Conservation (phyloP, 2,888 invertebrate species). For the Amaurobius ferox region DNA sequence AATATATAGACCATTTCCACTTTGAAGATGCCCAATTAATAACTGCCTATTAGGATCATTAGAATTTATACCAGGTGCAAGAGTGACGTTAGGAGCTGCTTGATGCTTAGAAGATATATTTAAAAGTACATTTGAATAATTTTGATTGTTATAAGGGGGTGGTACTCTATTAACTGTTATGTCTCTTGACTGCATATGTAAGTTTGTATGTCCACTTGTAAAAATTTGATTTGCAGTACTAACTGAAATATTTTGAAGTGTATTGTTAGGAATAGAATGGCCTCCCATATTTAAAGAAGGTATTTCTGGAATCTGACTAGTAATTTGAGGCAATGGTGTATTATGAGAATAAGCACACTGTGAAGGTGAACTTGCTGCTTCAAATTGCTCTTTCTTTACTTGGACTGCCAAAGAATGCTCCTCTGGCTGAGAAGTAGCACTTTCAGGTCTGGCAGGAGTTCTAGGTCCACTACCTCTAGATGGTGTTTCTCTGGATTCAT, state of each 20-base stretch:
- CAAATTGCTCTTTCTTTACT: slow-evolving; percentile 40
- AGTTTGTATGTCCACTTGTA: neutral
- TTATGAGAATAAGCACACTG: slow-evolving; percentile 38
- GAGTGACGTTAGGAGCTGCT: neutral
- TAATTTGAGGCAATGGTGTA: neutral
- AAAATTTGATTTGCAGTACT: neutral
- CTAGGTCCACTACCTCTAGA: slow-evolving; percentile 57
- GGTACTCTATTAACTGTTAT: neutral
- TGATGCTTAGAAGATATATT: slow-evolving; percentile 9
- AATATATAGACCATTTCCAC: neutral
- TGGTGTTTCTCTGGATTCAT: slow-evolving; percentile 54
- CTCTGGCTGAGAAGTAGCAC: slow-evolving; percentile 52
- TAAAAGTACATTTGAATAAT: slow-evolving; percentile 15
- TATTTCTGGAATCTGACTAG: neutral
- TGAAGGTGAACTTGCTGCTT: slow-evolving; percentile 24
- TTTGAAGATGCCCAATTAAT: neutral
- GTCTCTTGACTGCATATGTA: neutral
- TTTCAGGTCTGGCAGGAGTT: slow-evolving; percentile 57
- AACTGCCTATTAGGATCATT: neutral
- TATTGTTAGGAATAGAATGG: neutral
- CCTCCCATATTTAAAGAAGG: neutral
- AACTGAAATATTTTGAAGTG: neutral
- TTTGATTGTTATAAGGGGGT: slow-evolving; percentile 19
- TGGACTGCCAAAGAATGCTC: slow-evolving; percentile 39
- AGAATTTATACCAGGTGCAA: neutral